Base-by-base conservation (phyloP, 1,140 invertebrate species). In the Papilio aristodemus region DNA sequence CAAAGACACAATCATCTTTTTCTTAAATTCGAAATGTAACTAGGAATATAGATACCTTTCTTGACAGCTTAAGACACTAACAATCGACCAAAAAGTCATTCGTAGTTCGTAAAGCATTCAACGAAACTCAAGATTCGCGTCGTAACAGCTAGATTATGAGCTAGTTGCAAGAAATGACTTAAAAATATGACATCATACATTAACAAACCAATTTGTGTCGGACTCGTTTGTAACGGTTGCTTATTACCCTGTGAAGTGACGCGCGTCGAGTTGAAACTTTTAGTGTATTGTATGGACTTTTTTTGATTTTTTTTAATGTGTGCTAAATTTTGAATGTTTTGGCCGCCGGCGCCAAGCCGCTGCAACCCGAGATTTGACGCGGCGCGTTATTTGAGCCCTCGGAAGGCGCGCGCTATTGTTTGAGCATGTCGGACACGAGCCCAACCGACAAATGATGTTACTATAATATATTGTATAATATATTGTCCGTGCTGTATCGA, bases 331-430 rank as follows among this genome's bases (percentile, higher is more conserved):
- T 83, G 71, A 76, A 85, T 80, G 76, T 84, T 78, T 78, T 74
- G 73, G 60, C 69, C 79, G 60, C 69, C 77, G 87, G 86, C 87
- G 86, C 86, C 87, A 84, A 75, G 72, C 43, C 74, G 80, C 66
- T 85, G 86, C 81, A 90, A 90, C 80, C 82, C 78, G 87, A 90
- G 85, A 87, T 74, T 54, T 69, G 76, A 81, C 80, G 83, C 75
- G 71, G 77, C 80, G 87, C 80, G 82, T 86, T 84, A 86, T 88
- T 90, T 87, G 81, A 84, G 78, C 76, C 81, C 75, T 70, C 77
- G 77, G 73, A 72, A 68, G 75, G 77, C 71, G 69, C 69, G 74
- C 73, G 71, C 75, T 71, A 79, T 80, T 86, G 85, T 86, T 86
- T 80, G 79, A 80, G 78, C 77, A 72, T 85, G 81, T 84, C 75